Conservation (phyloP, 92 coral and sea anemone species). For the Actinostola sp. region DNA sequence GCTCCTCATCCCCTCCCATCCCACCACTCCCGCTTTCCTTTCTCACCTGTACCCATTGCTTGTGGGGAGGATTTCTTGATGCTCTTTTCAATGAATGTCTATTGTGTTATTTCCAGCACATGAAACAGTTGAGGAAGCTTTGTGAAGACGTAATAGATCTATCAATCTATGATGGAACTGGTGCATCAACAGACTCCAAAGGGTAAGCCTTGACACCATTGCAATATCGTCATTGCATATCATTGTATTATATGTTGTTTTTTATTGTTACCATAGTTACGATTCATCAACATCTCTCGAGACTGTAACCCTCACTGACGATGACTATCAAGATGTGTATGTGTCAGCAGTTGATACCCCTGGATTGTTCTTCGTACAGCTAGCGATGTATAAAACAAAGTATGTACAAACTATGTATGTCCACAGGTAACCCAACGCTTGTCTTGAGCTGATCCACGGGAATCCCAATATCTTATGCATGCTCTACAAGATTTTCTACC, state of each 20-base stretch:
- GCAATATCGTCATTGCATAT: too few relatives aligned
- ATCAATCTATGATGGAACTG: slow-evolving; percentile 20
- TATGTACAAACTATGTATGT: slow-evolving; percentile 1
- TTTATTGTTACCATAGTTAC: slow-evolving; percentile 24
- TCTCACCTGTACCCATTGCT: too few relatives aligned
- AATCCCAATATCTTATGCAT: too few relatives aligned
- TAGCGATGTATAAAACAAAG: slow-evolving; percentile 65
- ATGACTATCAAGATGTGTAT: slow-evolving; percentile 72
- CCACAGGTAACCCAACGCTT: not conserved
- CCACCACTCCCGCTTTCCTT: too few relatives aligned
- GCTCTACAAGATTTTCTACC: too few relatives aligned
- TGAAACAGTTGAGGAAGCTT: slow-evolving; percentile 62
- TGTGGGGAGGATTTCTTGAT: too few relatives aligned
- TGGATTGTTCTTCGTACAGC: slow-evolving; percentile 75
- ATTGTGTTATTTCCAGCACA: slow-evolving; percentile 57
- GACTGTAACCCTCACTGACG: slow-evolving; percentile 69
- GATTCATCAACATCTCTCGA: slow-evolving; percentile 59
- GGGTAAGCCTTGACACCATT: too few relatives aligned
- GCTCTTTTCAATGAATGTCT: too few relatives aligned
- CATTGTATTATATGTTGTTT: too few relatives aligned
- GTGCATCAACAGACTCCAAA: too few relatives aligned
- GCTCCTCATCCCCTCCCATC: too few relatives aligned
- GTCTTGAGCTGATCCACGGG: not conserved
- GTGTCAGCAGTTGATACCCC: slow-evolving; percentile 90
- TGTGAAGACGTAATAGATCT: slow-evolving; percentile 73